phyloP scores from a whole-genome alignment of 2,888 invertebrate species.

The Celastrina argiolus region DNA sequence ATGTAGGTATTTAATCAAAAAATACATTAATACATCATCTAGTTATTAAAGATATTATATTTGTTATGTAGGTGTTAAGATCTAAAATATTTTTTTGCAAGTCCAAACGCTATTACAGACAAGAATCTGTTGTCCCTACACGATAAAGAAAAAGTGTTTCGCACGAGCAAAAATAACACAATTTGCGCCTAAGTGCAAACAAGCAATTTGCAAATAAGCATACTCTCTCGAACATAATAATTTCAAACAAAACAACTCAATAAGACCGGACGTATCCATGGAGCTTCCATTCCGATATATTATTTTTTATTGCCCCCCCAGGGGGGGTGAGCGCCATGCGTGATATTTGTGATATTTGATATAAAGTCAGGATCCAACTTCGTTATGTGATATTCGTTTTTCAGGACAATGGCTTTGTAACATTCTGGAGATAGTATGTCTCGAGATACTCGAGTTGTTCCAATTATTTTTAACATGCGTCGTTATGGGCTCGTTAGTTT shows the following conservation, averaged over 20 bases:
- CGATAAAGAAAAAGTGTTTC: neutral
- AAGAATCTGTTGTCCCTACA: neutral
- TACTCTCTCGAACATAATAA: slow-evolving; percentile 39
- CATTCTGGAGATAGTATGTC: slow-evolving; percentile 70
- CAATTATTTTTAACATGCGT: slow-evolving; percentile 70
- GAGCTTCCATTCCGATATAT: slow-evolving; percentile 79
- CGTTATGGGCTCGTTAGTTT: slow-evolving; percentile 47
- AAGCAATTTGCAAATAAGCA: slow-evolving; percentile 4
- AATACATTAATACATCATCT: too few relatives aligned
- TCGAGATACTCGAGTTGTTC: slow-evolving; percentile 58
- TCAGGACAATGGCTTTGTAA: slow-evolving; percentile 74
- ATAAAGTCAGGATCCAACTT: slow-evolving; percentile 77
- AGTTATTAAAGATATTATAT: too few relatives aligned
- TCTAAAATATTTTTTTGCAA: neutral
- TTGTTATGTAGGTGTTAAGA: too few relatives aligned
- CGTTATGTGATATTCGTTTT: slow-evolving; percentile 77
- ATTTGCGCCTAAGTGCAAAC: neutral
- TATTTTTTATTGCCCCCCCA: slow-evolving; percentile 77
- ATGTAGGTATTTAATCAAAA: too few relatives aligned
- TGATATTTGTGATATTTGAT: slow-evolving; percentile 79
- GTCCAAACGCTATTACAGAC: neutral
- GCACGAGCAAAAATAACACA: neutral
- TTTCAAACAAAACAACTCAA: slow-evolving; percentile 63
- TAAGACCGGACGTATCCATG: slow-evolving; percentile 68
- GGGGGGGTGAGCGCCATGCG: slow-evolving; percentile 68